Base-by-base conservation (phyloP, 2,797 vertebrate species). In the Myripristis murdjan region DNA sequence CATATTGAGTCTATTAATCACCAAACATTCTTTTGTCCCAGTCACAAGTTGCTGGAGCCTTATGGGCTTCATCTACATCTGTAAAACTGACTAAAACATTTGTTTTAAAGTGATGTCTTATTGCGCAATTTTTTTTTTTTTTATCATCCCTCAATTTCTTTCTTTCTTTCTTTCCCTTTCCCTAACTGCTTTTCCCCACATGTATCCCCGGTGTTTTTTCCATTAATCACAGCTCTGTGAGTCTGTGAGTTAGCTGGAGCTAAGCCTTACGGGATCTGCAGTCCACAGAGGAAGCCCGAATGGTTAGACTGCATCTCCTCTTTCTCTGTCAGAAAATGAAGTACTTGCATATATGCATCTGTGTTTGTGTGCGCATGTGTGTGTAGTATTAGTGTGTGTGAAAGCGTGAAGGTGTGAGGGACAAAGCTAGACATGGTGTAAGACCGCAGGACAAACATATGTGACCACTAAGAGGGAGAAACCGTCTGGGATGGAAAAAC, bases 371-470 rank as follows among this genome's bases (percentile, higher is more conserved):
- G 64, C 12, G 67, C 37, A 52, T 16, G 70, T 64, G 53, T 62
- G n/a, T n/a, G n/a, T n/a, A n/a, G 63, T 28, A 46, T 84, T 64
- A 73, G 55, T 12, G 52, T 75, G 81, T 65, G 64, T 77, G 82
- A 51, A 67, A 70, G 53, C 78, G 64, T 67, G 35, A 61, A 49
- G 39, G 31, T 85, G 87, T 77, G 78, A 23, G 58, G 76, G 55
- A 48, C 44, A 70, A 14, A 74, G 62, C 67, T 54, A 68, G 84
- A 88, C 18, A 66, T 67, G 82, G 81, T 39, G 68, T 60, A 56
- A 72, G 69, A 89, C 88, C 72, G 28, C 88, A 91, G 84, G 67
- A 79, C 70, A 78, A 81, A 82, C 82, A 85, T 6, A 64, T 88
- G 86, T 65, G 73, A 82, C 84, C 76, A 2, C 72, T 55, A 62